Conservation (phyloP, 2,888 invertebrate species). For the Phlogophora meticulosa region DNA sequence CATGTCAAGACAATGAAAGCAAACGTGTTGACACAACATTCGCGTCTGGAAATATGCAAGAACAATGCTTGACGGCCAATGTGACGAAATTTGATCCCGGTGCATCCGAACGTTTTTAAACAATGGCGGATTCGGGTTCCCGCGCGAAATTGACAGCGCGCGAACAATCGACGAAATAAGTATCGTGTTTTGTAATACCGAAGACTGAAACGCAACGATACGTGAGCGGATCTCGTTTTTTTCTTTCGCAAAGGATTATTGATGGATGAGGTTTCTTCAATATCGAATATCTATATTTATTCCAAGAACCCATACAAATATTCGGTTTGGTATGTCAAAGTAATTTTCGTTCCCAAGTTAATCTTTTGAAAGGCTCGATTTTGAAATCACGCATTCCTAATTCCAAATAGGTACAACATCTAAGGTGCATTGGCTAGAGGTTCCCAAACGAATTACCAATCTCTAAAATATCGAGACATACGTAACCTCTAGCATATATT, state of each 20-base stretch:
- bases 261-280: slow-evolving; percentile 44
- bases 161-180: slow-evolving; percentile 69
- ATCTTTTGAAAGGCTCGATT: slow-evolving; percentile 58
- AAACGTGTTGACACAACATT: slow-evolving; percentile 74
- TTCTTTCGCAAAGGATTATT: slow-evolving; percentile 38
- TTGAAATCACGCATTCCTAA: slow-evolving; percentile 61
- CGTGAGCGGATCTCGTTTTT: slow-evolving; percentile 49
- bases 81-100: slow-evolving; percentile 81
- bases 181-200: slow-evolving; percentile 66
- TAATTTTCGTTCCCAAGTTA: slow-evolving; percentile 57
- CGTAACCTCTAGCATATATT: slow-evolving; percentile 58
- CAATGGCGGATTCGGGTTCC: slow-evolving; percentile 73
- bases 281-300: slow-evolving; percentile 51
- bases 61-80: slow-evolving; percentile 76
- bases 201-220: slow-evolving; percentile 53
- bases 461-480: slow-evolving; percentile 59
- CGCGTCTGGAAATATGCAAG: slow-evolving; percentile 69
- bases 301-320: slow-evolving; percentile 41
- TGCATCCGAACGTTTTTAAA: slow-evolving; percentile 73
- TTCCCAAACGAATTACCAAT: slow-evolving; percentile 57
- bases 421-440: slow-evolving; percentile 39
- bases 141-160: slow-evolving; percentile 69
- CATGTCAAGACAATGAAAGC: slow-evolving; percentile 69
- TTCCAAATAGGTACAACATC: slow-evolving; percentile 64
- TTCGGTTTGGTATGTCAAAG: slow-evolving; percentile 54